Percentiles rank a stretch among this genome's conserved stretches.
These are phyloP conservation scores for Corvus cornix DNA, from an alignment of 2,113 vertebrate species.

Conservation along the genomic window DNA sequence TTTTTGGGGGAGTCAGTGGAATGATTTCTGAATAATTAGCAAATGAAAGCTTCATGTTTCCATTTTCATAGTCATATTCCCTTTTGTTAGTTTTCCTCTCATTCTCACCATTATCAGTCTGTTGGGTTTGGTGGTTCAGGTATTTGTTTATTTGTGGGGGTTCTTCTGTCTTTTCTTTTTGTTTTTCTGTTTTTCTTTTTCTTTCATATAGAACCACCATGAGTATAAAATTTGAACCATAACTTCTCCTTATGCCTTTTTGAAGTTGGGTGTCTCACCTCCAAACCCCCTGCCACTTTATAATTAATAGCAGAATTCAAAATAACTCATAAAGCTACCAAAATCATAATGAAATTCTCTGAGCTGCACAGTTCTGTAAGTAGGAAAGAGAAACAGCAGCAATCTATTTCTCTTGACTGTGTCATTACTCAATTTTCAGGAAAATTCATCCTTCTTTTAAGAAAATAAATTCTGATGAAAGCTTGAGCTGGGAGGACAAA, in stretches of 20 bases:
- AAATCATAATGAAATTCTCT: neutral
- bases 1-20: neutral
- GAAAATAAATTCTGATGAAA: neutral
- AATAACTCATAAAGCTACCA: neutral
- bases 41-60: neutral
- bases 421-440: neutral
- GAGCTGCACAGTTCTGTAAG: neutral
- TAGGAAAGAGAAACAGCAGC: neutral
- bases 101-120: neutral
- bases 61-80: neutral
- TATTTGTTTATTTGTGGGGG: neutral
- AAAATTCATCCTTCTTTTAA: neutral
- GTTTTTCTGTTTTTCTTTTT: neutral
- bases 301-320: neutral
- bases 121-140: neutral
- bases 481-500: neutral
- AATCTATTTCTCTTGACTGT: neutral
- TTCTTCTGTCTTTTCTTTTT: neutral
- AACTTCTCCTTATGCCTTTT: neutral
- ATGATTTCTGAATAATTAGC: neutral
- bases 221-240: neutral
- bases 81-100: neutral
- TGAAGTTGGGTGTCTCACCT: neutral
- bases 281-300: neutral
- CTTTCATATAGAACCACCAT: neutral